These are phyloP conservation scores for Tanytarsus gracilentus DNA, from an alignment of 2,888 invertebrate genomes.

Conservation along the genomic window DNA sequence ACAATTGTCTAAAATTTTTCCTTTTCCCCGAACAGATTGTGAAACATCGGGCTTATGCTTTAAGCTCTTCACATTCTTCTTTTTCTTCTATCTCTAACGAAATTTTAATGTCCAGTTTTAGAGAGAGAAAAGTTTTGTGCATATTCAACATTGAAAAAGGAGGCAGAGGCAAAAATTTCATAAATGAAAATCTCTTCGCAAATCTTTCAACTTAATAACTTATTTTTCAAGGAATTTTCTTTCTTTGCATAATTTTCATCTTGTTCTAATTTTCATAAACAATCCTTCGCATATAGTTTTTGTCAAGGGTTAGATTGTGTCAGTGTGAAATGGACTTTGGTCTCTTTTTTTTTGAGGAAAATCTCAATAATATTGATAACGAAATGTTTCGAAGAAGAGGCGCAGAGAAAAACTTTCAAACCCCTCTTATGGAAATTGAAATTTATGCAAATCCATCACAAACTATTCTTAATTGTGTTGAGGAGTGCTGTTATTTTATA, in stretches of 20 bases:
- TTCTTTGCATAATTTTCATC: too few relatives aligned
- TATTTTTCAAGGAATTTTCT: too few relatives aligned
- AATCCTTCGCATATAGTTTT: too few relatives aligned
- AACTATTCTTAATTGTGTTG: constrained; percentile 29
- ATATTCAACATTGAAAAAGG: too few relatives aligned
- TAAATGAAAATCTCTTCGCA: background rate
- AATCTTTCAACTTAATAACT: constrained; percentile 4
- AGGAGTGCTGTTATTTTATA: constrained; percentile 22
- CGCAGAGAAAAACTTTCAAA: background rate
- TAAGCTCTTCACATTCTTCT: constrained; percentile 10
- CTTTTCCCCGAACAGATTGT: background rate
- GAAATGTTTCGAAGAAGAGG: background rate
- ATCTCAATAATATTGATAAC: constrained; percentile 26
- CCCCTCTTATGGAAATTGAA: constrained; percentile 19
- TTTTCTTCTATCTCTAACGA: too few relatives aligned
- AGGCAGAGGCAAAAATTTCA: background rate
- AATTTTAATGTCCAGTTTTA: background rate
- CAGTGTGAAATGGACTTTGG: too few relatives aligned
- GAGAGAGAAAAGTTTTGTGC: background rate
- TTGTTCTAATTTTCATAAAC: too few relatives aligned
- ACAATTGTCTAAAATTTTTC: too few relatives aligned
- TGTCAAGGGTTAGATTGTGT: too few relatives aligned
- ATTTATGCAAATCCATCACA: constrained; percentile 29
- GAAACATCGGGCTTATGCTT: constrained; percentile 10
- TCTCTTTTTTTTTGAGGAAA: too few relatives aligned